phyloP scores from a whole-genome alignment of 2,888 invertebrate genomes.

The Pteria penguin region DNA sequence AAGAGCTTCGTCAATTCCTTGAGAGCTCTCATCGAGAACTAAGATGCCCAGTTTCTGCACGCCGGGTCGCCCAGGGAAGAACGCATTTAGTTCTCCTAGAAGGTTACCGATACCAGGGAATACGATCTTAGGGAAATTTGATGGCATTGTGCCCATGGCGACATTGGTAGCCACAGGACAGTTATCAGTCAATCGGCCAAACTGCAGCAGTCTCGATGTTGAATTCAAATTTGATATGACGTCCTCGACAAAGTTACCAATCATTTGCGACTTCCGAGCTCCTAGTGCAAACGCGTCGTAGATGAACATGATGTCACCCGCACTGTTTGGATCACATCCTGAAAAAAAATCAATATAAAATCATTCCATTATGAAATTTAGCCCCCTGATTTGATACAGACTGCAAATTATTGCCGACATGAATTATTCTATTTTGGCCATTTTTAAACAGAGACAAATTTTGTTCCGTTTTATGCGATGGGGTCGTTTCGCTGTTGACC shows the following conservation, averaged over 20 bases:
- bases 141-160: slow-evolving; percentile 46
- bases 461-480: too few relatives aligned
- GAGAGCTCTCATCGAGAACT: slow-evolving; percentile 64
- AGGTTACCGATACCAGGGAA: slow-evolving; percentile 55
- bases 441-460: too few relatives aligned
- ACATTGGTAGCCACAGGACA: slow-evolving; percentile 54
- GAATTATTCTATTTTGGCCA: too few relatives aligned
- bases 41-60: slow-evolving; percentile 65
- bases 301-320: slow-evolving; percentile 69
- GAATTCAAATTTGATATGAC: slow-evolving; percentile 49
- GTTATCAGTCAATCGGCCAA: slow-evolving; percentile 56
- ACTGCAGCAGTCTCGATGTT: slow-evolving; percentile 44
- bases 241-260: slow-evolving; percentile 58
- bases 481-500: too few relatives aligned
- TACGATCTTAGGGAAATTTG: slow-evolving; percentile 46
- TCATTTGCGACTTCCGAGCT: slow-evolving; percentile 51
- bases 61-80: slow-evolving; percentile 46
- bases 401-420: too few relatives aligned
- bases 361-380: too few relatives aligned
- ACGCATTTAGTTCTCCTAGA: slow-evolving; percentile 45
- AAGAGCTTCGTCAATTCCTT: slow-evolving; percentile 52
- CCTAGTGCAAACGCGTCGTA: slow-evolving; percentile 60
- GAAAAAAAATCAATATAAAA: slow-evolving; percentile 32
- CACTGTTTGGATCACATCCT: slow-evolving; percentile 54
- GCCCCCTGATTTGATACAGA: not conserved